Percentiles rank a stretch among this genome's conserved stretches.
phyloP scores from a whole-genome alignment of 2,113 vertebrate species.

The Meriones unguiculatus region DNA sequence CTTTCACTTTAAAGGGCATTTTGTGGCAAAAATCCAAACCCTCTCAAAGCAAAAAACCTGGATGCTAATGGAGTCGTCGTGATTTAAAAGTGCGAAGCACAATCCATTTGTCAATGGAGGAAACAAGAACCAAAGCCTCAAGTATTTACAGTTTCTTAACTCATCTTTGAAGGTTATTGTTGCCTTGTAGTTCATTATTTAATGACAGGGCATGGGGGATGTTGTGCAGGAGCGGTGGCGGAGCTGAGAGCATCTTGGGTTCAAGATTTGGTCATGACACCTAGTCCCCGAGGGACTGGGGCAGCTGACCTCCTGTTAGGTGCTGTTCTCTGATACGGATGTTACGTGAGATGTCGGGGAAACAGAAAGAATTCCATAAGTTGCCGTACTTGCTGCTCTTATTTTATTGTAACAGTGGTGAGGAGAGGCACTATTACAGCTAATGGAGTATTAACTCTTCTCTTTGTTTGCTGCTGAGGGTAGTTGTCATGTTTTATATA shows the following conservation, averaged over 20 bases:
- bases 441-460: neutral
- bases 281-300: neutral
- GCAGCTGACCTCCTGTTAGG: neutral
- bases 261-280: constrained; percentile 23
- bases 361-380: constrained; percentile 5
- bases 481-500: neutral
- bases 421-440: neutral
- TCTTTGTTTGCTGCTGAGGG: neutral
- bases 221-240: neutral
- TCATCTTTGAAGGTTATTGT: constrained; percentile 72
- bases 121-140: constrained; percentile 79
- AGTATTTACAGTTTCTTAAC: constrained; percentile 77
- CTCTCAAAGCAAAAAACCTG: constrained; percentile 69
- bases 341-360: neutral
- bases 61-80: constrained; percentile 79
- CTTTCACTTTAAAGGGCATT: constrained; percentile 75
- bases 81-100: constrained; percentile 80
- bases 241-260: neutral
- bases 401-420: neutral
- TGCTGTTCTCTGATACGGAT: neutral
- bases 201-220: constrained; percentile 45
- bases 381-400: neutral
- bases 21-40: constrained; percentile 75
- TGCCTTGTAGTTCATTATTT: constrained; percentile 74
- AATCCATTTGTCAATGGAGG: constrained; percentile 81